Base-by-base conservation (phyloP, 2,888 invertebrate species). In the Glaucopsyche alexis region DNA sequence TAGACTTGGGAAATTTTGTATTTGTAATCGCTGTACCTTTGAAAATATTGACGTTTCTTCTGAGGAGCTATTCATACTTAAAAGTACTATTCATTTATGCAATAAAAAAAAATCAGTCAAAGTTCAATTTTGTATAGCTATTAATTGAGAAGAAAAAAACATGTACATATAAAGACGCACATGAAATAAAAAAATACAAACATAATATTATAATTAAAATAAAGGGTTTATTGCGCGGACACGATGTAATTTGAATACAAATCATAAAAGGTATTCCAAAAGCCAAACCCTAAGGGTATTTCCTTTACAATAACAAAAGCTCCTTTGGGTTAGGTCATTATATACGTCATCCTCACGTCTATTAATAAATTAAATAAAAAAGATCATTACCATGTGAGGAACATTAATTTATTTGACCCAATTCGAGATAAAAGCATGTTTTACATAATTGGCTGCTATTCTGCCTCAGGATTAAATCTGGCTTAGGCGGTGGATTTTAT, bases 371-470 rank as follows among this genome's bases (percentile, higher is more conserved):
- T 45, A 19, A 67, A 67, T 67, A 67, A 67, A 67, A 42, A 67
- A 47, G 45, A 67, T 40, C 66, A 66, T 66, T 66, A 66, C 66
- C 66, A 16, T 66, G 66, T 42, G 40, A 40, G 42, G 65, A 65
- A 9, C 60, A 42, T 49, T 67, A 69, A n/a, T 49, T 49, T 69
- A 29, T 47, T 69, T 69, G 29, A 69, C 69, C 69, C 29, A 69
- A 69, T 49, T 49, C 47, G 19, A 49, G 69, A 69, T 69, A 49
- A 69, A 69, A 69, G 69, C 69, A 49, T 69, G 29, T 69, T 69
- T 69, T 69, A 69, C 69, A 69, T 49, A 69, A 69, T 69, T 69
- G 49, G 29, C 14, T 16, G 16, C 49, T 29, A 69, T 49, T 69
- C 49, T 49, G 69, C 69, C 49, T 47, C 49, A 49, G 69, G 47